Evolutionary conservation across 2,113 vertebrate genomes (phyloP).

Genomic region (Sclerurus mexicanus): DNA sequence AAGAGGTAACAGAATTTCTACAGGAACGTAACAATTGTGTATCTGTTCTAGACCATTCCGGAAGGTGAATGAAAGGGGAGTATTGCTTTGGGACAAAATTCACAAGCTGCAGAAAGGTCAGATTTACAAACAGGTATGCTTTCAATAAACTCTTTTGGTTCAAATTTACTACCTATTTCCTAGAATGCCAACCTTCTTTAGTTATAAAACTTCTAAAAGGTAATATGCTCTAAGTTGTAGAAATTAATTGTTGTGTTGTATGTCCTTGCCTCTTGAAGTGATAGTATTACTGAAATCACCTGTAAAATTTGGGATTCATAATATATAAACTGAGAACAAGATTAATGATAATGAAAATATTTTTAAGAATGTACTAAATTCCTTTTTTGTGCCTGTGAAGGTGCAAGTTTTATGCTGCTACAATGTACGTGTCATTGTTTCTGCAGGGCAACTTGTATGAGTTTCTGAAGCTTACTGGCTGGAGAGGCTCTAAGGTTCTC

Average conservation of each 20-base stretch:
- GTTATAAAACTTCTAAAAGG: background rate
- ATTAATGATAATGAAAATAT: background rate
- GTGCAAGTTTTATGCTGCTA: background rate
- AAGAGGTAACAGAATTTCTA: background rate
- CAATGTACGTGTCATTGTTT: background rate
- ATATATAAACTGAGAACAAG: background rate
- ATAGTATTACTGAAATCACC: background rate
- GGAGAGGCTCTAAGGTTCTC: constrained; percentile 95
- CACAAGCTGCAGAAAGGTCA: constrained; percentile 92
- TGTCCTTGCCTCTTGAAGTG: background rate
- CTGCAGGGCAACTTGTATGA: constrained; percentile 94
- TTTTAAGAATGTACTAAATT: background rate
- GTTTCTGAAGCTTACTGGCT: constrained; percentile 96
- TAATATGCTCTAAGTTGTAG: background rate
- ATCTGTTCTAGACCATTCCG: constrained; percentile 86
- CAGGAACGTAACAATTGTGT: background rate
- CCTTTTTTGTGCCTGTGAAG: background rate
- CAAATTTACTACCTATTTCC: background rate
- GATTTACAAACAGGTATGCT: constrained; percentile 95
- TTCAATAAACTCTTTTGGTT: background rate
- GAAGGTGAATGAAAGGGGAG: constrained; percentile 91
- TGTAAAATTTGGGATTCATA: background rate
- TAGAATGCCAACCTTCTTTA: background rate
- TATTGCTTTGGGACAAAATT: constrained; percentile 95
- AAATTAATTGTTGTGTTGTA: background rate